Percentiles rank a stretch among this genome's conserved stretches.
These are phyloP conservation scores for Eulemur macaco DNA, from an alignment of 2,113 vertebrate genomes.

Conservation along the genomic window DNA sequence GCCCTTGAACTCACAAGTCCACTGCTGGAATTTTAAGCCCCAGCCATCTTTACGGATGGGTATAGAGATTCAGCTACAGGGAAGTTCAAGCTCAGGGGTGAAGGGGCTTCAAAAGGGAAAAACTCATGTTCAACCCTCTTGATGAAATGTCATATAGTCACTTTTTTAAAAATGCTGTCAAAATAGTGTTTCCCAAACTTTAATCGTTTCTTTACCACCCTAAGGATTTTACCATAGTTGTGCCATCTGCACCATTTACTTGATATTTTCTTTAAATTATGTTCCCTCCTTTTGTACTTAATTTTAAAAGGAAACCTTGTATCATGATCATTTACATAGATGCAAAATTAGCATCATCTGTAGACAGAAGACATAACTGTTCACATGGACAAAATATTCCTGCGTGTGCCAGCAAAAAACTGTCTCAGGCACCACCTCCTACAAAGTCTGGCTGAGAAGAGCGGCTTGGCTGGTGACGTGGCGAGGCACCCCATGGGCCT, in stretches of 20 bases:
- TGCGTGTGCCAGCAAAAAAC: not conserved
- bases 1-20: not conserved
- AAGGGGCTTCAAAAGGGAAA: not conserved
- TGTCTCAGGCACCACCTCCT: too few relatives aligned
- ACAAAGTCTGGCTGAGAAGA: not conserved
- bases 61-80: not conserved
- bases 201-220: not conserved
- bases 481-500: not conserved
- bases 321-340: not conserved
- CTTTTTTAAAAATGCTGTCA: not conserved
- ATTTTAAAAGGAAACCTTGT: constrained; percentile 4
- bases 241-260: not conserved
- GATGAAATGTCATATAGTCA: not conserved
- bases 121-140: not conserved
- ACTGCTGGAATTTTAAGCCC: not conserved
- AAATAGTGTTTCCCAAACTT: not conserved
- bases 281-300: not conserved
- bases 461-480: fast-evolving
- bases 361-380: not conserved
- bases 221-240: not conserved
- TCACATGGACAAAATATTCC: not conserved
- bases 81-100: not conserved
- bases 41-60: not conserved
- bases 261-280: not conserved
- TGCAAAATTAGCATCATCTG: not conserved